Base-by-base conservation (phyloP, 2,797 vertebrate genomes). In the Gastrophryne carolinensis region DNA sequence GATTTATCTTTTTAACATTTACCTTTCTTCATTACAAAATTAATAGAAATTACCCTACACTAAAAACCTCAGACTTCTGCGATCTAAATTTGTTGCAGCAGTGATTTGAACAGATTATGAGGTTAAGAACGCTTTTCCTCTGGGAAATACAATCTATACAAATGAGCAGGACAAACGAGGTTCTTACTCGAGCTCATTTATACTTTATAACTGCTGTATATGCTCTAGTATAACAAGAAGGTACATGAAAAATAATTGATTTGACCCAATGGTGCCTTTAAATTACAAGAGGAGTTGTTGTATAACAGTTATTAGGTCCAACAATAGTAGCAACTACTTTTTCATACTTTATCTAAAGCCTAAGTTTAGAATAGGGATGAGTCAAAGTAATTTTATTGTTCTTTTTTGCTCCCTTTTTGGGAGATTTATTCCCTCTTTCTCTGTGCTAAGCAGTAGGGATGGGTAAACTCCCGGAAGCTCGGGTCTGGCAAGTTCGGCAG, bases 91-190 rank as follows among this genome's bases (percentile, higher is more conserved):
- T 32, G 23, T 34, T 41, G 24, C 17, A 32, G 29, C 19, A 60
- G 39, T 32, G 54, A 57, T 71, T 15, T 71, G 50, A 41, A 30
- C 17, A 60, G 41, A 71, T 58, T 17, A 11, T 39, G 8, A 60
- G 56, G 69, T 72, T 61, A 72, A 72, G 35, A 26, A 72, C 23
- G 34, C 39, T 37, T 21, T 72, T 24, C 70, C 57, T 39, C 9
- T 62, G 70, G 70, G 70, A 62, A 72, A 52, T 37, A 37, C n/a
- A 62, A 56, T 68, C 34, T 68, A 54, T 72, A 52, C 57, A 52
- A 72, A 72, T 62, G 47, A 72, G 62, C 3, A 26, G 47, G 53
- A 72, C 23, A 72, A 72, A 72, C 52, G 54, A 44, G 11, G 11
- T 37, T 72, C 34, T 61, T 72, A 35, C 50, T 72, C 41, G 27